These are phyloP conservation scores for Diploscapter pachys DNA, from an alignment of 1,140 invertebrate species.

Conservation along the genomic window DNA sequence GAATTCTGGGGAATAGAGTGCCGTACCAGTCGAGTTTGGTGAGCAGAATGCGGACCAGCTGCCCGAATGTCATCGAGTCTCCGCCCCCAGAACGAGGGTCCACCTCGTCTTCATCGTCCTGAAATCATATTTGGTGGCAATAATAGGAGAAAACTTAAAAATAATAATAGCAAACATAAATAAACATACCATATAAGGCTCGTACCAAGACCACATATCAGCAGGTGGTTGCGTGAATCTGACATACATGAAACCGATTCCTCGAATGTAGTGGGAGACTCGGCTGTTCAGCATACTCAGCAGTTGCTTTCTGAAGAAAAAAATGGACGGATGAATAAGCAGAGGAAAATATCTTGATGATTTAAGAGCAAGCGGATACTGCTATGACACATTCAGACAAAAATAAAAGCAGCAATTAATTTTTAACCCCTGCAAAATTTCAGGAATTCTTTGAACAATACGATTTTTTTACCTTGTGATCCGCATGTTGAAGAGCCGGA, in stretches of 20 bases:
- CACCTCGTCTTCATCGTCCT: slow-evolving; percentile 69
- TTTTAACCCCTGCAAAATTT: neutral
- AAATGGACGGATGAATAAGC: slow-evolving; percentile 8
- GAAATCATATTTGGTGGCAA: slow-evolving; percentile 29
- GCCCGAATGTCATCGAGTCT: slow-evolving; percentile 85
- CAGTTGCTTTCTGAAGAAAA: slow-evolving; percentile 76
- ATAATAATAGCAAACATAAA: slow-evolving; percentile 64
- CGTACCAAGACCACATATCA: slow-evolving; percentile 94
- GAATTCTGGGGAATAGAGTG: slow-evolving; percentile 94
- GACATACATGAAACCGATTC: slow-evolving; percentile 91
- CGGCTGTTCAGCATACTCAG: slow-evolving; percentile 88
- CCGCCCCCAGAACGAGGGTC: slow-evolving; percentile 96
- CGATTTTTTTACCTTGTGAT: slow-evolving; percentile 68
- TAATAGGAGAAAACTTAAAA: neutral
- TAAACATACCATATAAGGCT: slow-evolving; percentile 88
- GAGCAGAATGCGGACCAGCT: slow-evolving; percentile 83
- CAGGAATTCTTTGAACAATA: neutral
- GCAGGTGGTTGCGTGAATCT: slow-evolving; percentile 90
- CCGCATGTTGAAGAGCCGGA: slow-evolving; percentile 92
- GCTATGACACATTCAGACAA: slow-evolving; percentile 3
- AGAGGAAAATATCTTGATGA: slow-evolving; percentile 2
- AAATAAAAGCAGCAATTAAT: slow-evolving; percentile 3
- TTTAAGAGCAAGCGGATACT: too few species aligned
- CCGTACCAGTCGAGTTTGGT: slow-evolving; percentile 96
- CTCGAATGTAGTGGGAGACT: slow-evolving; percentile 95